Conservation (phyloP, 2,888 invertebrate species). For the Punctoribates punctum region DNA sequence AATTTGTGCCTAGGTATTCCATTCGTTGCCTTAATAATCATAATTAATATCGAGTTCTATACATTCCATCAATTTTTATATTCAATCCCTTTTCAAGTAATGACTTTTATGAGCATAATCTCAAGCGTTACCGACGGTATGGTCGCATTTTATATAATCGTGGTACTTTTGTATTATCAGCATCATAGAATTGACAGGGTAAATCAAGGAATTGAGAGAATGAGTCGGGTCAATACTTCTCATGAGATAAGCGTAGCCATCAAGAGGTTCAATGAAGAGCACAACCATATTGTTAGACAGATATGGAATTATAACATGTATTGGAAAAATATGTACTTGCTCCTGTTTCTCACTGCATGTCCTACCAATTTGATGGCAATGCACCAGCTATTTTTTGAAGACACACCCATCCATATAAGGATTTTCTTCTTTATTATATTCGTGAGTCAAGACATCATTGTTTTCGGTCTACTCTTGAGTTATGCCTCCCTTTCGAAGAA, state of each 20-base stretch:
- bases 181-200: background rate
- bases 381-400: background rate
- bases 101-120: background rate
- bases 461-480: background rate
- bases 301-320: background rate
- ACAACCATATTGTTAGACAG: background rate
- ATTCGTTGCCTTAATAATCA: too few relatives aligned
- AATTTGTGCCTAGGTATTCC: too few relatives aligned
- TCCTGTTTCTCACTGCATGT: background rate
- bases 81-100: too few relatives aligned
- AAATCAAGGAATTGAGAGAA: background rate
- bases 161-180: background rate
- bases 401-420: background rate
- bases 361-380: background rate
- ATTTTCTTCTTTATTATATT: background rate
- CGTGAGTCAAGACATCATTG: background rate
- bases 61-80: too few relatives aligned
- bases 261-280: background rate
- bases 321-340: background rate
- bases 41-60: too few relatives aligned
- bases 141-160: background rate
- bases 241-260: background rate
- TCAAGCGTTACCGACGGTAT: background rate
- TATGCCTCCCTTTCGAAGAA: background rate
- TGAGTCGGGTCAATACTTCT: background rate